These are phyloP conservation scores for Ophion slaviceki DNA, from an alignment of 2,888 invertebrate species.

Conservation along the genomic window DNA sequence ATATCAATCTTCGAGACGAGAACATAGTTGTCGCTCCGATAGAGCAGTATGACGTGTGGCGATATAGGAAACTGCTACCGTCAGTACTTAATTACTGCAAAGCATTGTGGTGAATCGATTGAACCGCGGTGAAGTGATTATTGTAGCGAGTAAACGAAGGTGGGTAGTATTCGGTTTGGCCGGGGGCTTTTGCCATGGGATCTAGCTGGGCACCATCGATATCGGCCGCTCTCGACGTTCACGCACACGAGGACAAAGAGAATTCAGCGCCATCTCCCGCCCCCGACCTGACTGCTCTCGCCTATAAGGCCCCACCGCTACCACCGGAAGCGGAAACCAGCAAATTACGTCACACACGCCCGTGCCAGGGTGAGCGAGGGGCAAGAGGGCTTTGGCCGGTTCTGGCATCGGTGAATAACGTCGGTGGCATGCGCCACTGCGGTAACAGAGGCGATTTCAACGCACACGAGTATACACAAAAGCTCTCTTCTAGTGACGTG, in stretches of 20 bases:
- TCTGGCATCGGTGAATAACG: conserved; percentile 71
- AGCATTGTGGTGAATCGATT: conserved; percentile 61
- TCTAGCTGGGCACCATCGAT: conserved; percentile 7
- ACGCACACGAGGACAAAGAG: conserved; percentile 55
- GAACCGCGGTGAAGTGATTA: conserved; percentile 62
- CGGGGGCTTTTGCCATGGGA: conserved; percentile 17
- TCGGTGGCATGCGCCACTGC: conserved; percentile 70
- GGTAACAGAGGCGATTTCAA: conserved; percentile 69
- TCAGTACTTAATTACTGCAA: conserved; percentile 60
- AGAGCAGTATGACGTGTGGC: neutral
- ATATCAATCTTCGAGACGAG: neutral
- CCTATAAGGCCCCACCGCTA: conserved; percentile 60
- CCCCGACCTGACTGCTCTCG: conserved; percentile 23
- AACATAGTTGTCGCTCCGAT: neutral
- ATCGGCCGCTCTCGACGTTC: conserved; percentile 49
- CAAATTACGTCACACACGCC: conserved; percentile 76
- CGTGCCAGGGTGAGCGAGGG: conserved; percentile 44
- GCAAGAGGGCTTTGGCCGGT: conserved; percentile 31
- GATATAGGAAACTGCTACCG: conserved; percentile 6
- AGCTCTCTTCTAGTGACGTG: conserved; percentile 60
- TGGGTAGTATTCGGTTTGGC: conserved; percentile 49
- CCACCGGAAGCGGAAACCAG: conserved; percentile 75
- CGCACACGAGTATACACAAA: conserved; percentile 67
- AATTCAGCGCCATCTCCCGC: conserved; percentile 54
- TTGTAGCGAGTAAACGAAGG: conserved; percentile 21